Percentiles rank a stretch among this genome's conserved stretches.
Evolutionary conservation across 2,113 vertebrate species (phyloP).

Genomic region (Motacilla tschutschensis): DNA sequence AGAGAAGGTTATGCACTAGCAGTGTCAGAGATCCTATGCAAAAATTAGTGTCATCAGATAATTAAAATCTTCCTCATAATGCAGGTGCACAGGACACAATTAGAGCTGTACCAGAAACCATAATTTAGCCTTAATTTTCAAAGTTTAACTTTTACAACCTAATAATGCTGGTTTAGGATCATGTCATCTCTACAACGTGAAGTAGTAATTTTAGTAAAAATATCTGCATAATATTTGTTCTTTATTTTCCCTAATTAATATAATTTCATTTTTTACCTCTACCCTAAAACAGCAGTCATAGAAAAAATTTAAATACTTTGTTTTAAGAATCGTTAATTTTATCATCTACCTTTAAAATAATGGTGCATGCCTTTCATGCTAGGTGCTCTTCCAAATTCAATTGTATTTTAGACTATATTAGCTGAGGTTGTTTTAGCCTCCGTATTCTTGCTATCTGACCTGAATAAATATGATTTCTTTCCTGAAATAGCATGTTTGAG

Average conservation of each 20-base stretch:
- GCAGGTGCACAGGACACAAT: neutral
- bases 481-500: neutral
- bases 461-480: neutral
- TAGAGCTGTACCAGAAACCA: neutral
- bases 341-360: neutral
- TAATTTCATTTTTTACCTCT: neutral
- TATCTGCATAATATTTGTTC: neutral
- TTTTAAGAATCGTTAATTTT: neutral
- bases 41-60: neutral
- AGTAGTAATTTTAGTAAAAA: neutral
- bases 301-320: neutral
- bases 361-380: neutral
- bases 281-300: neutral
- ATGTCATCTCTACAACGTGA: neutral
- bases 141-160: neutral
- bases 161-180: neutral
- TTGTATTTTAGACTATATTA: neutral
- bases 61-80: neutral
- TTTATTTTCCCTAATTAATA: neutral
- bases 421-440: neutral
- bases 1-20: neutral
- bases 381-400: neutral
- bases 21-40: neutral
- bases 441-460: neutral
- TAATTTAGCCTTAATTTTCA: neutral